Percentiles rank a stretch among this genome's conserved stretches.
Evolutionary conservation across 2,888 invertebrate species (phyloP).

Genomic region (Nymphalis polychloros): DNA sequence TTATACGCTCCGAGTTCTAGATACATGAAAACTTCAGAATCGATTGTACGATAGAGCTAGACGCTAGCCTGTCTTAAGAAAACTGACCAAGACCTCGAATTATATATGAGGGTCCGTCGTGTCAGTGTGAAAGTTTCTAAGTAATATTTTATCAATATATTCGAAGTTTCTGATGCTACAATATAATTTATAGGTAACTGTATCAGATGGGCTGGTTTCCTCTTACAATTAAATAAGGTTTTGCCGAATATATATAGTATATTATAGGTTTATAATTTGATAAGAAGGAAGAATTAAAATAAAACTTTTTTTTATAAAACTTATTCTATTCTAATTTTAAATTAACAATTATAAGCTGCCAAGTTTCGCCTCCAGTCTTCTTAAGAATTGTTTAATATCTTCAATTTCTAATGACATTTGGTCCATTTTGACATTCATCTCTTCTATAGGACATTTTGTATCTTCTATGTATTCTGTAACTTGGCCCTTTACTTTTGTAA

Average conservation of each 20-base stretch:
- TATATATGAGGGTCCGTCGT: constrained; percentile 24
- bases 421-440: constrained; percentile 65
- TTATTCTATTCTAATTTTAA: not conserved
- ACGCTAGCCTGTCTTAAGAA: constrained; percentile 2
- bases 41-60: constrained; percentile 17
- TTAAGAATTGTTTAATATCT: constrained; percentile 60
- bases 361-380: constrained; percentile 64
- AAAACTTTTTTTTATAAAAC: too few species aligned
- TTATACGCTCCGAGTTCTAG: constrained; percentile 14
- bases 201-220: not conserved
- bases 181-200: not conserved
- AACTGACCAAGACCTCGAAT: constrained; percentile 21
- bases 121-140: constrained; percentile 1
- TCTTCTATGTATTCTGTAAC: constrained; percentile 54
- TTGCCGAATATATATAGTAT: too few species aligned
- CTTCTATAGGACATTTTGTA: constrained; percentile 53
- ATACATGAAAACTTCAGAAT: constrained; percentile 25
- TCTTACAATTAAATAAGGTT: too few species aligned
- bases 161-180: not conserved
- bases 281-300: too few species aligned
- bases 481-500: constrained; percentile 57
- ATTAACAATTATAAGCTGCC: constrained; percentile 25
- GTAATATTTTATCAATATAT: constrained; percentile 5
- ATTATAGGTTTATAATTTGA: too few species aligned
- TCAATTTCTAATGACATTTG: constrained; percentile 66